These are phyloP conservation scores for Thalassoma bifasciatum DNA, from an alignment of 2,113 vertebrate genomes.

Conservation along the genomic window DNA sequence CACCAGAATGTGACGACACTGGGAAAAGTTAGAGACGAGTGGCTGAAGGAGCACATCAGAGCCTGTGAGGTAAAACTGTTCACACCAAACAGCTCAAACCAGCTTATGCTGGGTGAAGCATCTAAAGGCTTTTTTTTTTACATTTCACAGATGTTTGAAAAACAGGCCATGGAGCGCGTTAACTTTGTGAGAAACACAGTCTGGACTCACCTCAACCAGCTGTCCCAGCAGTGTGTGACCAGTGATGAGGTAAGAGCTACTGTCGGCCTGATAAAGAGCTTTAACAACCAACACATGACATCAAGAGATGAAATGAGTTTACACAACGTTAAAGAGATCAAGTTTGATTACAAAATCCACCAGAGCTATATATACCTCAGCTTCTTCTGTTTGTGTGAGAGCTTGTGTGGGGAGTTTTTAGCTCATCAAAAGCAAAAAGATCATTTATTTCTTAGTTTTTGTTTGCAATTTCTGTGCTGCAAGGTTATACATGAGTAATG, in stretches of 20 bases:
- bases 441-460: too few species aligned
- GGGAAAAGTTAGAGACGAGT: slow-evolving; percentile 89
- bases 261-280: neutral
- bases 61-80: slow-evolving; percentile 88
- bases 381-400: too few species aligned
- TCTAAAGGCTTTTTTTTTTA: neutral
- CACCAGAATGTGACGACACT: slow-evolving; percentile 82
- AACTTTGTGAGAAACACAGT: slow-evolving; percentile 88
- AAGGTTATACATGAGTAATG: too few species aligned
- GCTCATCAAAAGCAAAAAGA: too few species aligned
- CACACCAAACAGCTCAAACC: too few species aligned
- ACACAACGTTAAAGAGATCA: neutral
- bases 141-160: slow-evolving; percentile 86
- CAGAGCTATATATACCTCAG: too few species aligned
- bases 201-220: slow-evolving; percentile 95
- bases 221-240: slow-evolving; percentile 92
- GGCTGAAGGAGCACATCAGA: slow-evolving; percentile 89
- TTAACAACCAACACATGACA: too few species aligned
- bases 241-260: slow-evolving; percentile 86
- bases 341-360: too few species aligned
- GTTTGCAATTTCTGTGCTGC: too few species aligned
- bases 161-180: slow-evolving; percentile 90
- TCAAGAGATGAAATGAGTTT: neutral
- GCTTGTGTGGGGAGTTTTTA: too few species aligned
- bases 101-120: too few species aligned